These are phyloP conservation scores for Pseudeuparius sepicola DNA, from an alignment of 2,888 invertebrate genomes.

Conservation along the genomic window DNA sequence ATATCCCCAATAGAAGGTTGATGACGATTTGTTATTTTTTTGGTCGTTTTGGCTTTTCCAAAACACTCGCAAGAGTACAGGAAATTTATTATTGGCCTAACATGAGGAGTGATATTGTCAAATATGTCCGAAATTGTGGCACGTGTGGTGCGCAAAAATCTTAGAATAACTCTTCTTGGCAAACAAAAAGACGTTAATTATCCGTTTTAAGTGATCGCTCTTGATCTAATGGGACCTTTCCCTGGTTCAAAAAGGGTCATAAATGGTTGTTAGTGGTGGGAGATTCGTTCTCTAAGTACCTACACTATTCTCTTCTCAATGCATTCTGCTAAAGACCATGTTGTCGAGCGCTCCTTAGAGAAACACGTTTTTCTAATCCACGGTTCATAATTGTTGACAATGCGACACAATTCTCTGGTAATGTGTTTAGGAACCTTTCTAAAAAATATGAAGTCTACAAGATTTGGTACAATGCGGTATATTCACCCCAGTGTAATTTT, in stretches of 20 bases:
- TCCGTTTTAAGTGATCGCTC: too few species aligned
- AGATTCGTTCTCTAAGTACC: slow-evolving; percentile 17
- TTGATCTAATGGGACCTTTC: too few species aligned
- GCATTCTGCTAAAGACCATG: slow-evolving; percentile 8
- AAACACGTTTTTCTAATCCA: slow-evolving; percentile 16
- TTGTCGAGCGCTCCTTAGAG: slow-evolving; percentile 12
- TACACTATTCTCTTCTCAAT: slow-evolving; percentile 11
- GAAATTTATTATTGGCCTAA: slow-evolving; percentile 13
- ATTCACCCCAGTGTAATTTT: slow-evolving; percentile 30
- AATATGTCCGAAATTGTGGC: too few species aligned
- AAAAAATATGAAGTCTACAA: slow-evolving; percentile 8
- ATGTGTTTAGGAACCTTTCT: slow-evolving; percentile 10
- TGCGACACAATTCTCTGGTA: slow-evolving; percentile 12
- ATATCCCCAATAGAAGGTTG: too few species aligned
- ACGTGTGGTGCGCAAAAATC: slow-evolving; percentile 7
- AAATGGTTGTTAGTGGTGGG: slow-evolving; percentile 12
- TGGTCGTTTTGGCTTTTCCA: slow-evolving; percentile 6
- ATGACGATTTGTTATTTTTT: too few species aligned
- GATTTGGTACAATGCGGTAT: slow-evolving; percentile 15
- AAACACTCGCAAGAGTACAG: slow-evolving; percentile 6
- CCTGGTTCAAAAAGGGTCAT: slow-evolving; percentile 10
- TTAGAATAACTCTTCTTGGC: slow-evolving; percentile 2
- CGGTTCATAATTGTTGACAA: slow-evolving; percentile 17
- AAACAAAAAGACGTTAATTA: too few species aligned
- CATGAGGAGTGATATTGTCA: slow-evolving; percentile 11